Conservation (phyloP, 2,888 invertebrate genomes). For the Oscheius sp. region DNA sequence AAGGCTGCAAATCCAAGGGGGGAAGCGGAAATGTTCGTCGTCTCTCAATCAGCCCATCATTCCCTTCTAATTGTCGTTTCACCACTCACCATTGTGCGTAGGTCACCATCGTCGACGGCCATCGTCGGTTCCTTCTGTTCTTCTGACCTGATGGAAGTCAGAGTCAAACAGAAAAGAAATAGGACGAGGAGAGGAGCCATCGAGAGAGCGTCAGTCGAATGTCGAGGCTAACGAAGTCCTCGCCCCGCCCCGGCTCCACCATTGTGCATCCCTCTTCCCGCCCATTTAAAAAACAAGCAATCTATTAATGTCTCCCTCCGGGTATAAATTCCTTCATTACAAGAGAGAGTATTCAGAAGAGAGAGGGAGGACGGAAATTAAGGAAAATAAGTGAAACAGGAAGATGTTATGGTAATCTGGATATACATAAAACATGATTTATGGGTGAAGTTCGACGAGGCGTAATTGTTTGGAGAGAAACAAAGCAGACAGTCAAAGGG, state of each 20-base stretch:
- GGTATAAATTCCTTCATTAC: too few species aligned
- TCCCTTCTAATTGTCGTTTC: too few species aligned
- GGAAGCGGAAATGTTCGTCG: background rate
- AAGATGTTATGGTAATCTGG: background rate
- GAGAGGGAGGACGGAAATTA: background rate
- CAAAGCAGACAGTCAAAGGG: too few species aligned
- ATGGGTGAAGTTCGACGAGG: constrained; percentile 10
- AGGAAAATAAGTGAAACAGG: too few species aligned
- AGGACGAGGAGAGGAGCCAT: constrained; percentile 11
- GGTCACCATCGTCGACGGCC: background rate
- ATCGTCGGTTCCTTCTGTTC: background rate
- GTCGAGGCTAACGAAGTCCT: constrained; percentile 1
- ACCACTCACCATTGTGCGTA: background rate
- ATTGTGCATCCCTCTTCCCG: background rate
- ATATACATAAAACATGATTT: constrained; percentile 24
- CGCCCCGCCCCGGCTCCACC: constrained; percentile 4
- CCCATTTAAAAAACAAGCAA: background rate
- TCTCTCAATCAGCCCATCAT: too few species aligned
- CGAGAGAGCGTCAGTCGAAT: constrained; percentile 8
- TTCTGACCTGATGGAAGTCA: background rate
- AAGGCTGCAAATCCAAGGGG: background rate
- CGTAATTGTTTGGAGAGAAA: constrained; percentile 22
- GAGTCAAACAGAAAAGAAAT: constrained; percentile 6
- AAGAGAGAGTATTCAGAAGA: background rate
- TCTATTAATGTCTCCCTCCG: too few species aligned